Evolutionary conservation across 2,888 invertebrate species (phyloP).

Genomic region (Cerastoderma edule): DNA sequence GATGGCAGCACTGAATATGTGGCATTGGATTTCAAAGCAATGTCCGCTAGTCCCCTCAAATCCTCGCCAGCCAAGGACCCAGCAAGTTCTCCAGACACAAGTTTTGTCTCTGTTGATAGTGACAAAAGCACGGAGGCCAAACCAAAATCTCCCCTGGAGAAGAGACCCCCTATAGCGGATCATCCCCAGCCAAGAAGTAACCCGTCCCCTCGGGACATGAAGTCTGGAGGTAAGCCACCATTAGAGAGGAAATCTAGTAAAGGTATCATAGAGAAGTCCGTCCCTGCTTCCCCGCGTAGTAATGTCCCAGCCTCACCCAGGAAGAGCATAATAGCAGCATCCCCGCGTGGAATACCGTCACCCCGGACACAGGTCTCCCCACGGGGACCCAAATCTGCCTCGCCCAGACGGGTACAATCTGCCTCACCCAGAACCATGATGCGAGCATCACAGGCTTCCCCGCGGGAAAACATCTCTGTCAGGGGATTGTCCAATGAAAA

Average conservation of each 20-base stretch:
- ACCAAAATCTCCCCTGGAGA: conserved; percentile 18
- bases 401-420: conserved; percentile 14
- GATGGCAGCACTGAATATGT: conserved; percentile 58
- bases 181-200: conserved; percentile 2
- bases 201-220: conserved; percentile 6
- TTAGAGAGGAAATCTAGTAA: conserved; percentile 42
- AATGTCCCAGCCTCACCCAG: conserved; percentile 39
- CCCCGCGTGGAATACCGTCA: conserved; percentile 43
- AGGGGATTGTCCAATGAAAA: conserved; percentile 7
- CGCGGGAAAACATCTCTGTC: conserved; percentile 25
- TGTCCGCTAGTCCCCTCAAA: conserved; percentile 18
- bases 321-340: conserved; percentile 42
- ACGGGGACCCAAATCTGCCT: conserved; percentile 21
- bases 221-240: conserved; percentile 39
- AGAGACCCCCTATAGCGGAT: conserved; percentile 14
- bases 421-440: conserved; percentile 18
- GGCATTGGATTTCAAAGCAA: conserved; percentile 42
- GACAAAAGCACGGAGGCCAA: neutral
- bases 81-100: conserved; percentile 9
- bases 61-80: conserved; percentile 24
- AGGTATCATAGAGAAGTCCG: conserved; percentile 24
- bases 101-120: conserved; percentile 5
- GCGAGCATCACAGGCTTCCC: conserved; percentile 34
- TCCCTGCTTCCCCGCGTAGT: conserved; percentile 41
- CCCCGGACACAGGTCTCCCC: conserved; percentile 48